Evolutionary conservation across 2,888 invertebrate genomes (phyloP), one percentile per base, ranked within the genome.

Genomic region (Sipha maydis): DNA sequence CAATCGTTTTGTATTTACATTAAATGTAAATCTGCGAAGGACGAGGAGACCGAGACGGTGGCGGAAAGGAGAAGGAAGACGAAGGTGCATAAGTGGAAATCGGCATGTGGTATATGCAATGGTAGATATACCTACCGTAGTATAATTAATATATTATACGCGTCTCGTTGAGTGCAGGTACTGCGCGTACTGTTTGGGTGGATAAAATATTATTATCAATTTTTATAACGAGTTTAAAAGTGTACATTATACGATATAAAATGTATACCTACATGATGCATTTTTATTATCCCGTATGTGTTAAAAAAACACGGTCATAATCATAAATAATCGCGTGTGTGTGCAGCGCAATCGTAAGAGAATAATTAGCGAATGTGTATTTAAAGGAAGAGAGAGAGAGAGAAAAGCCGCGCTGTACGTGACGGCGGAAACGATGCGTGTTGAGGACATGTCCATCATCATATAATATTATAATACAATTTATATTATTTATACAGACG

Each of bases 161-260:
- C 1, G 7, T 61, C 41, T 41, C 38, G 38, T 41, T 41, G 38
- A 5, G 41, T 41, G 11, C 41, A 7, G 3, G n/a, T 67, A 14
- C 8, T 28, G 28, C 9, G 9, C 69, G 48, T 28, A 28, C 14
- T 48, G 48, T 19, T 69, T 31, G 69, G 82, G 82, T 31, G 69
- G 28, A 82, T 82, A 69, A 82, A 82, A 69, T 82, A 82, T 82
- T 69, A 61, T 79, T 79, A 69, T 69, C 69, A 82, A 82, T 82
- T 69, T 82, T 82, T 41, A 82, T 71, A 82, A 83, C 83, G 54
- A 83, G 83, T 83, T 71, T 83, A 54, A 54, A 48, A 54, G 31
- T 41, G 71, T 25, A 38, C n/a, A 80, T 8, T 19, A 61, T 56
- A 25, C 21, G 61, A 38, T n/a, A 61, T 61, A 34, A 79, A 21